Conservation (phyloP, 1,140 invertebrate genomes). For the Microplitis demolitor region DNA sequence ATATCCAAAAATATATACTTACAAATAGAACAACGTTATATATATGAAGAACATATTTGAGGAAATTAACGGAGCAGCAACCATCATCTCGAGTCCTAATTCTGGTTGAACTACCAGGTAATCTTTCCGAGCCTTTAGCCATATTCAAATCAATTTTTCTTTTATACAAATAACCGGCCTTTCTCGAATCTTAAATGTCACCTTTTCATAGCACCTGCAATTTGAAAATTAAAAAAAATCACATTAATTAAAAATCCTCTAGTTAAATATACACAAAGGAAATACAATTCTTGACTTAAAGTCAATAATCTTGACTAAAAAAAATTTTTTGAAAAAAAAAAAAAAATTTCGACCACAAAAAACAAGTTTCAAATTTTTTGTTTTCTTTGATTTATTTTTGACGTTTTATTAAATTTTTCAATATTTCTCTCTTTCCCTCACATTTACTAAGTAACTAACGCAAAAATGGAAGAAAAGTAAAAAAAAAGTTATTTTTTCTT, state of each 20-base stretch:
- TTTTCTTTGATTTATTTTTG: no score
- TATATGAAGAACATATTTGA: conserved; percentile 79
- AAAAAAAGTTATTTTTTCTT: no score
- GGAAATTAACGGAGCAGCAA: conserved; percentile 77
- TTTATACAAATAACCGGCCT: conserved; percentile 4
- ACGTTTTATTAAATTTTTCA: no score
- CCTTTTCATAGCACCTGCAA: conserved; percentile 50
- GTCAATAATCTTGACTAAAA: no score
- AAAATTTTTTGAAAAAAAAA: no score
- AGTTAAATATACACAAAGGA: no score
- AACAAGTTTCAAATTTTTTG: no score
- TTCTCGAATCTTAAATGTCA: conserved; percentile 39
- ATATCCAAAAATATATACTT: conserved; percentile 57
- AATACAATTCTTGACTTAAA: no score
- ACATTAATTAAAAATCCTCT: background rate
- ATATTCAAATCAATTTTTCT: conserved; percentile 39
- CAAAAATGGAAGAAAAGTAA: no score
- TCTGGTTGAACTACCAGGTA: conserved; percentile 53
- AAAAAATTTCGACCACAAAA: no score
- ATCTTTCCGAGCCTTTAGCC: conserved; percentile 56
- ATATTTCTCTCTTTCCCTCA: no score
- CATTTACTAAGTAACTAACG: no score
- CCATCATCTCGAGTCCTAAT: conserved; percentile 69
- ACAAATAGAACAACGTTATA: conserved; percentile 82
- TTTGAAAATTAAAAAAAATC: conserved; percentile 22